Evolutionary conservation across 1,140 invertebrate species (phyloP).

Genomic region (Aphis craccivora): DNA sequence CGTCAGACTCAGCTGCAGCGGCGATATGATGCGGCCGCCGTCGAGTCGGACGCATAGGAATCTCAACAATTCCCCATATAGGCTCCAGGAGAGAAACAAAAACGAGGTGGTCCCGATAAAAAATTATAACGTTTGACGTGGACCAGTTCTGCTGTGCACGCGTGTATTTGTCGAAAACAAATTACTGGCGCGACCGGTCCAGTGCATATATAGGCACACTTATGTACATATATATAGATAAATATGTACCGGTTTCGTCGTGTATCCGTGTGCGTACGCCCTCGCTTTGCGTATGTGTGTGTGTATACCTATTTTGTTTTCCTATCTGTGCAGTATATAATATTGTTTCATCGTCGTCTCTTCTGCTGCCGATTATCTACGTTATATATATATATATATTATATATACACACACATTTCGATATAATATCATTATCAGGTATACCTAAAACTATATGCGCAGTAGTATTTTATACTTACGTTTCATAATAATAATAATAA

Average conservation of each 20-base stretch:
- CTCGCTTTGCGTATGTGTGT: slow-evolving; percentile 4
- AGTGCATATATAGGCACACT: neutral
- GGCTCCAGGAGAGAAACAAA: slow-evolving; percentile 17
- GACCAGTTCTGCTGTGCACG: slow-evolving; percentile 28
- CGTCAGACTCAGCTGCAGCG: neutral
- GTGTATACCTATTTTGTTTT: neutral
- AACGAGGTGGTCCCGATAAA: slow-evolving; percentile 47
- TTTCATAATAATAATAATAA: neutral
- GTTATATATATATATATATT: slow-evolving; percentile 1
- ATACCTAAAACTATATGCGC: neutral
- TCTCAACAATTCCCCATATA: slow-evolving; percentile 45
- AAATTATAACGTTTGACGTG: slow-evolving; percentile 57
- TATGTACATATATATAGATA: neutral
- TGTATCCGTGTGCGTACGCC: slow-evolving; percentile 20
- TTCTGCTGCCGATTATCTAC: neutral
- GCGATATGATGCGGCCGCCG: neutral
- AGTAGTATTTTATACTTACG: neutral
- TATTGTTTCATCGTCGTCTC: neutral
- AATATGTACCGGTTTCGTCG: slow-evolving; percentile 34
- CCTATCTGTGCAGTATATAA: neutral
- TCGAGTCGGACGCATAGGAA: slow-evolving; percentile 41
- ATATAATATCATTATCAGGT: neutral
- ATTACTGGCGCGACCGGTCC: slow-evolving; percentile 51
- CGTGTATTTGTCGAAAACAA: slow-evolving; percentile 52
- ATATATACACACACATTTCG: neutral